Conservation (phyloP, 2,888 invertebrate species). For the Cryptocephalus primarius region DNA sequence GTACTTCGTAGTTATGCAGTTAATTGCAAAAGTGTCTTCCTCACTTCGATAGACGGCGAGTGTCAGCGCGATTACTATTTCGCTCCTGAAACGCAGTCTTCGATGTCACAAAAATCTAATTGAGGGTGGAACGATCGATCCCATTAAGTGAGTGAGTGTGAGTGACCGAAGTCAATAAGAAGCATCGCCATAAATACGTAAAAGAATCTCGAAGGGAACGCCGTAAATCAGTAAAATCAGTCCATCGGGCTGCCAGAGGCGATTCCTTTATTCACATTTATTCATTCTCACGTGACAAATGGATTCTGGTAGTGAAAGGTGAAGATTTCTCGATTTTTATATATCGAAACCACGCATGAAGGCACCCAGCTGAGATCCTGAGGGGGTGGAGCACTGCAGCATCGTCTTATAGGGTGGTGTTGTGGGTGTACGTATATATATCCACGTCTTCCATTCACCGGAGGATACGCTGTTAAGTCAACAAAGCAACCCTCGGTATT, state of each 20-base stretch:
- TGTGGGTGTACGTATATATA: neutral
- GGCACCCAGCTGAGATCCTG: constrained; percentile 11
- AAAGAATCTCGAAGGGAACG: constrained; percentile 17
- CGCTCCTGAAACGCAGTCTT: no score
- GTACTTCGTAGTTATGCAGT: no score
- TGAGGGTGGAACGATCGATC: no score
- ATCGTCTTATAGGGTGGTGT: neutral
- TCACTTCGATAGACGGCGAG: no score
- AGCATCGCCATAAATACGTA: constrained; percentile 12
- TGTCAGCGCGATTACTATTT: no score
- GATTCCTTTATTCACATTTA: constrained; percentile 26
- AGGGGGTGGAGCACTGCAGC: neutral
- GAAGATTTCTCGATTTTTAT: constrained; percentile 37
- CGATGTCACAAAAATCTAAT: no score
- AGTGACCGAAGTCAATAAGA: constrained; percentile 1
- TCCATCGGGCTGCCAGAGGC: constrained; percentile 23
- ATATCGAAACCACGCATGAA: constrained; percentile 27
- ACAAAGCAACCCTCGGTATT: constrained; percentile 26
- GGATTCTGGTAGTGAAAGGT: constrained; percentile 38
- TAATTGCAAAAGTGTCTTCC: no score
- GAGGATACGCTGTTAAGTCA: constrained; percentile 16
- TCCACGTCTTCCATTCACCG: constrained; percentile 14
- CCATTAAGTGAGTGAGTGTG: no score
- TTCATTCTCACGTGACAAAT: constrained; percentile 33
- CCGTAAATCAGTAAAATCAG: constrained; percentile 29